Evolutionary conservation across 2,888 invertebrate species (phyloP), one percentile per base, ranked within the genome.

Genomic region (Agriopis marginaria): DNA sequence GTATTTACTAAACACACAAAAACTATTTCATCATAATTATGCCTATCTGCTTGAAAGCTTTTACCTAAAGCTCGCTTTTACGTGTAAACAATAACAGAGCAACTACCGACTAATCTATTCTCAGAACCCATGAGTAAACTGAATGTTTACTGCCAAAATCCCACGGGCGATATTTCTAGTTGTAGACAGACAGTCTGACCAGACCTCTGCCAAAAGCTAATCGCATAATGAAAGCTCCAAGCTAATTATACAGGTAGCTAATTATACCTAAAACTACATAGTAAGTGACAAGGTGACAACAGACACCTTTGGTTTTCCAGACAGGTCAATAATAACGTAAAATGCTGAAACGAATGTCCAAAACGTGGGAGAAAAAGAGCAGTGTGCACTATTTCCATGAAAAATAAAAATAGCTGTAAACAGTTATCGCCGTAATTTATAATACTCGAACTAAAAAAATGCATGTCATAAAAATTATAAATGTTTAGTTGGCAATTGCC

Each of bases 151-250:
- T 79, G 82, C 80, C 80, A 83, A 84, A 75, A 73, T 70, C 60
- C 69, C 73, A 75, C 74, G 77, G 70, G 63, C 62, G 64, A 65
- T 72, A 72, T 74, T 70, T 72, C 59, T 63, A 72, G 70, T 75
- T 66, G 77, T 62, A 79, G 80, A 79, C 82, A 77, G 74, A 78
- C 73, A 67, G 81, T 79, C 78, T 79, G 77, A 71, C 67, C 62
- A 70, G 14, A 32, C 32, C 55, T 53, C 51, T 75, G 76, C 76
- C 78, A 75, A 78, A 50, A 40, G 44, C 10, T 63, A 47, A 45
- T 50, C 64, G 47, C 5, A 56, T 44, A 58, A 56, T 47, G 58
- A 39, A 58, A 61, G 55, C 6, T 54, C 45, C 6, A 58, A 17
- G 59, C 23, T 62, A 61, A 60, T 60, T 55, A 59, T 53, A 47